phyloP scores from a whole-genome alignment of 2,797 vertebrate species.

The Trematomus bernacchii region DNA sequence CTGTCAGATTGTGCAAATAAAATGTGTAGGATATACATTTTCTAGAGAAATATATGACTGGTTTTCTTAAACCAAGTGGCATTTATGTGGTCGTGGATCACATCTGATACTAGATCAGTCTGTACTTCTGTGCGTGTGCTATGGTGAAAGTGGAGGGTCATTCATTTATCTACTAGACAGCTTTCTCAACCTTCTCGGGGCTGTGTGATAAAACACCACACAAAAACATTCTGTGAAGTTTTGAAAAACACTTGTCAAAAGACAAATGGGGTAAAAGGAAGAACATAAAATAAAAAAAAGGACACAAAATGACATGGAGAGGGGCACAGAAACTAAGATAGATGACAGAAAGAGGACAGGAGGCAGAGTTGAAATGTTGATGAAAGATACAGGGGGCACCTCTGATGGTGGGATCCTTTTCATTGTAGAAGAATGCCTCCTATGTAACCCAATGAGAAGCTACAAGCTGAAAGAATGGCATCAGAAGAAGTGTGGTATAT shows the following conservation, averaged over 20 bases:
- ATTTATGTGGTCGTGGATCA: slow-evolving; percentile 15
- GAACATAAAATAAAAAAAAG: slow-evolving; percentile 25
- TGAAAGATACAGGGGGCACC: slow-evolving; percentile 51
- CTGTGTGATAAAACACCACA: slow-evolving; percentile 35
- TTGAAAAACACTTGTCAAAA: slow-evolving; percentile 30
- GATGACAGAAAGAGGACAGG: slow-evolving; percentile 29
- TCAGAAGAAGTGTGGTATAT: background rate
- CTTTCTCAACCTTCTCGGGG: slow-evolving; percentile 18
- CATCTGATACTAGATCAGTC: slow-evolving; percentile 36
- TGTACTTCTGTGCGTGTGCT: slow-evolving; percentile 1
- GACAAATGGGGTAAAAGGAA: slow-evolving; percentile 21
- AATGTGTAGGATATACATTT: background rate
- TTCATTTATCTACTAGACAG: slow-evolving; percentile 26
- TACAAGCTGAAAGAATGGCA: slow-evolving; percentile 30
- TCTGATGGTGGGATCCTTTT: slow-evolving; percentile 40
- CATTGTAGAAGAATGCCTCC: slow-evolving; percentile 14
- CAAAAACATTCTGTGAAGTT: slow-evolving; percentile 18
- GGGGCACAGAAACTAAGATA: background rate
- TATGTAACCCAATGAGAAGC: slow-evolving; percentile 16
- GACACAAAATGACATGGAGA: slow-evolving; percentile 13
- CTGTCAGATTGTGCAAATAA: no score
- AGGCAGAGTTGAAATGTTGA: background rate
- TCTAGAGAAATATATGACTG: background rate
- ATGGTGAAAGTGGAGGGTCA: slow-evolving; percentile 18
- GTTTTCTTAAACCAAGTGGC: slow-evolving; percentile 30